phyloP scores from a whole-genome alignment of 53 echinoderm and acorn worm species.

The Holothuria scabra region DNA sequence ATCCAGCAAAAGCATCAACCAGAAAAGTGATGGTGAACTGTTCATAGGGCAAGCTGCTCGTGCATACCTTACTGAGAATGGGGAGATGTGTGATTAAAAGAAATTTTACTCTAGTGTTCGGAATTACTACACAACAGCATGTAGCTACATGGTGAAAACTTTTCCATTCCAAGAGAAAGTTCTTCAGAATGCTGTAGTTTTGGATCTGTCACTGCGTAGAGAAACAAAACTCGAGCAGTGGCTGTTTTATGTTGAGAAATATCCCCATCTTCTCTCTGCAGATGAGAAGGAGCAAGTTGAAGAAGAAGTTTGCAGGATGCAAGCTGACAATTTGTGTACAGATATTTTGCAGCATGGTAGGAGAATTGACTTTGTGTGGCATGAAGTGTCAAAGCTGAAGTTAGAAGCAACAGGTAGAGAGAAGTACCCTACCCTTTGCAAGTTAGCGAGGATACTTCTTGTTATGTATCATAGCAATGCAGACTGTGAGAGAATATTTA shows the following conservation, averaged over 20 bases:
- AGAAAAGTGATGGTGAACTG: conserved; percentile 54
- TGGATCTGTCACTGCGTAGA: conserved; percentile 26
- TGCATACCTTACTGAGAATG: conserved; percentile 40
- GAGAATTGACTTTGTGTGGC: conserved; percentile 40
- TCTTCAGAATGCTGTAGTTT: conserved; percentile 52
- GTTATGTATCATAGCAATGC: conserved; percentile 63
- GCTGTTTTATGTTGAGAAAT: conserved; percentile 46
- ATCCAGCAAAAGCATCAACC: conserved; percentile 26
- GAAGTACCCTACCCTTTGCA: conserved; percentile 34
- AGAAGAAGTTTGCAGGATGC: conserved; percentile 44
- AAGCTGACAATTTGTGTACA: conserved; percentile 23
- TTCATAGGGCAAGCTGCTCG: conserved; percentile 38
- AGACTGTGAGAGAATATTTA: conserved; percentile 51
- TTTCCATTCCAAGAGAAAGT: conserved; percentile 50
- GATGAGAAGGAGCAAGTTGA: conserved; percentile 42
- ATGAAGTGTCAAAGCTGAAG: conserved; percentile 46
- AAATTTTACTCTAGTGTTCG: conserved; percentile 52
- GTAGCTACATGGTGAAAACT: too few species aligned
- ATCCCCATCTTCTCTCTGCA: conserved; percentile 33
- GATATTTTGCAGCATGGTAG: conserved; percentile 38
- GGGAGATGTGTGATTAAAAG: conserved; percentile 35
- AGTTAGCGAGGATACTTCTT: conserved; percentile 40
- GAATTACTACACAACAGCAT: conserved; percentile 25
- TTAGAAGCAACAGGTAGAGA: conserved; percentile 51
- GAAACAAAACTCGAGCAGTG: conserved; percentile 20